Evolutionary conservation across 2,888 invertebrate genomes (phyloP).

Genomic region (Brenthis ino): DNA sequence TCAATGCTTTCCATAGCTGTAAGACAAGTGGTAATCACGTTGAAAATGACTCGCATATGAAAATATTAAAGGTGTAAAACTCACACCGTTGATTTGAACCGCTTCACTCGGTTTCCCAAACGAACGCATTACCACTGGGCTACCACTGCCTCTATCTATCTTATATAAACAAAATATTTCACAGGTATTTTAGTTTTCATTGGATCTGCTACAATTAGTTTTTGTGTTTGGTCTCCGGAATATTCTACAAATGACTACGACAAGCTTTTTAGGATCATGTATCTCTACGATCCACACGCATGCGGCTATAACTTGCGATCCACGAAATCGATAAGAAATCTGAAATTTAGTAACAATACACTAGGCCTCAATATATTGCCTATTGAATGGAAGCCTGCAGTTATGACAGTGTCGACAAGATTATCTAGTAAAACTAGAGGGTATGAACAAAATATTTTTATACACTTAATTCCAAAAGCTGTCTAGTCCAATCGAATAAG

Average conservation of each 20-base stretch:
- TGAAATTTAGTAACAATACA: conserved; percentile 57
- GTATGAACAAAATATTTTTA: conserved; percentile 41
- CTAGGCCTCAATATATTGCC: conserved; percentile 51
- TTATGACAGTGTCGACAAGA: conserved; percentile 53
- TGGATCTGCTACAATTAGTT: conserved; percentile 50
- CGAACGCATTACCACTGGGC: too few species aligned
- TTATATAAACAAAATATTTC: conserved; percentile 15
- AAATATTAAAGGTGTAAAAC: too few species aligned
- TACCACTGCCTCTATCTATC: too few species aligned
- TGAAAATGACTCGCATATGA: too few species aligned
- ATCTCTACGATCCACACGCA: conserved; percentile 60
- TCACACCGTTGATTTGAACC: too few species aligned
- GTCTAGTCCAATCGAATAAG: too few species aligned
- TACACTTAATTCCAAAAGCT: too few species aligned
- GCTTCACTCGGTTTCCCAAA: too few species aligned
- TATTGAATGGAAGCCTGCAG: conserved; percentile 52
- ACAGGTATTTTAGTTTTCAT: conserved; percentile 55
- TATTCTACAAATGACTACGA: conserved; percentile 50
- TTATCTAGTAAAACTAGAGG: conserved; percentile 57
- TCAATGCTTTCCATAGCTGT: too few species aligned
- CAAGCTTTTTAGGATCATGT: conserved; percentile 66
- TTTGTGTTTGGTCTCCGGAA: conserved; percentile 61
- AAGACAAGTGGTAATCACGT: too few species aligned
- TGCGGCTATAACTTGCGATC: conserved; percentile 51
- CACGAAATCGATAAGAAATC: conserved; percentile 45